Evolutionary conservation across 1,140 invertebrate genomes (phyloP).

Genomic region (Nautilus pompilius): DNA sequence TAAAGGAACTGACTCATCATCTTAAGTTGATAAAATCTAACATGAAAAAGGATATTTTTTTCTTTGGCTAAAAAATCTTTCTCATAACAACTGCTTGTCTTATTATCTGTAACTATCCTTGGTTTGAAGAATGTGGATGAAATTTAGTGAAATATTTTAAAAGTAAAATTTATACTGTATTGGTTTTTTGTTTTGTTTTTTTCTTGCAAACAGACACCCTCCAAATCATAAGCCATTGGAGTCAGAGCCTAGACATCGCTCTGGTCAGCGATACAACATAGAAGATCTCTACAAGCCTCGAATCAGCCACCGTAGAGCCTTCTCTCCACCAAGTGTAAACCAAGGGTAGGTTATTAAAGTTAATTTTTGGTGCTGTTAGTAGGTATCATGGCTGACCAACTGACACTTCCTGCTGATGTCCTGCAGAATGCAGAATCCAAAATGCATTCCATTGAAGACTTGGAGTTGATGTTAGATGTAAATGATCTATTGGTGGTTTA

Average conservation of each 20-base stretch:
- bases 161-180: not conserved
- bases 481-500: too few relatives aligned
- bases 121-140: not conserved
- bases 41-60: too few relatives aligned
- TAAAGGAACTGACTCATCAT: too few relatives aligned
- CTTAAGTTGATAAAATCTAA: too few relatives aligned
- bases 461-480: too few relatives aligned
- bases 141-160: not conserved
- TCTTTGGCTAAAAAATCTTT: not conserved
- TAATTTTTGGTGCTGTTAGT: too few relatives aligned
- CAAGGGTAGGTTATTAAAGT: too few relatives aligned
- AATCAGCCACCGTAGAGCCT: slow-evolving; percentile 18
- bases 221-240: not conserved
- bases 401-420: too few relatives aligned
- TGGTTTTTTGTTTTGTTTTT: not conserved
- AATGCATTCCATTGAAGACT: too few relatives aligned
- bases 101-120: not conserved
- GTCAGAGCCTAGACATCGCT: slow-evolving; percentile 9
- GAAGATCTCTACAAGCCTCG: slow-evolving; percentile 39
- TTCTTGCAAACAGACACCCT: not conserved
- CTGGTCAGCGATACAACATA: slow-evolving; percentile 26
- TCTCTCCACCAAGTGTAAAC: slow-evolving; percentile 13
- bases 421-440: too few relatives aligned
- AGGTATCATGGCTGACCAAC: too few relatives aligned
- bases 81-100: not conserved